A percentile compares a stretch with the other conserved stretches of the same genome.
These are phyloP conservation scores for Apistogramma diplotaenia DNA, from an alignment of 2,113 vertebrate species.

Conservation along the genomic window DNA sequence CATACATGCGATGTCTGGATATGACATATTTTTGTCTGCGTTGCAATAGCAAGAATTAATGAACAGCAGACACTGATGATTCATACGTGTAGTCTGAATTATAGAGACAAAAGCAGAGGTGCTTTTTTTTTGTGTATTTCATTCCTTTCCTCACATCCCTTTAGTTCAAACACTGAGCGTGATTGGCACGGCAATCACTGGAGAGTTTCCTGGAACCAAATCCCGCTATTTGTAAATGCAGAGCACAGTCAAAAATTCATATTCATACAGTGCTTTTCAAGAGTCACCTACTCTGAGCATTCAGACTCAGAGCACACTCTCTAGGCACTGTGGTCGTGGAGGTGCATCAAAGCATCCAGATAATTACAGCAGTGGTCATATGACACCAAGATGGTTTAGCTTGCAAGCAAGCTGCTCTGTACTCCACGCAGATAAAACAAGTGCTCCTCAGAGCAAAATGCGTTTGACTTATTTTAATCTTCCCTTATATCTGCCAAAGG, in stretches of 20 bases:
- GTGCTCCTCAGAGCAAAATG: constrained; percentile 23
- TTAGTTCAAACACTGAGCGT: constrained; percentile 22
- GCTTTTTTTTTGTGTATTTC: constrained; percentile 36
- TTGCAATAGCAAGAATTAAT: constrained; percentile 36
- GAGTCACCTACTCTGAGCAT: constrained; percentile 55
- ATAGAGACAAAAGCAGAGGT: constrained; percentile 12
- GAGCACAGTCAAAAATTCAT: constrained; percentile 52
- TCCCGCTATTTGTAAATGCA: constrained; percentile 53
- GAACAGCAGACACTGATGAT: neutral
- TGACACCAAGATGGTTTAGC: constrained; percentile 35
- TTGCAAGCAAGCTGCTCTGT: constrained; percentile 11
- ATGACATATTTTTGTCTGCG: constrained; percentile 19
- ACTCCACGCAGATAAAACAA: constrained; percentile 25
- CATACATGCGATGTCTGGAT: neutral
- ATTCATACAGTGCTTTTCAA: constrained; percentile 62
- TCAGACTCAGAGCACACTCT: constrained; percentile 44
- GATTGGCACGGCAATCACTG: constrained; percentile 59
- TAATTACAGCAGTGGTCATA: constrained; percentile 40
- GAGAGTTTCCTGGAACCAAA: constrained; percentile 42
- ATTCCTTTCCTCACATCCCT: neutral
- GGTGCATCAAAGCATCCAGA: constrained; percentile 66
- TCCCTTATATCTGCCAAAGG: constrained; percentile 22
- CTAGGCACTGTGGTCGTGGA: constrained; percentile 39
- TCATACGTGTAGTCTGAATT: constrained; percentile 10
- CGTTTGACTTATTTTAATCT: constrained; percentile 33